Conservation (phyloP, 2,888 invertebrate genomes). For the Ephialtes manifestator region DNA sequence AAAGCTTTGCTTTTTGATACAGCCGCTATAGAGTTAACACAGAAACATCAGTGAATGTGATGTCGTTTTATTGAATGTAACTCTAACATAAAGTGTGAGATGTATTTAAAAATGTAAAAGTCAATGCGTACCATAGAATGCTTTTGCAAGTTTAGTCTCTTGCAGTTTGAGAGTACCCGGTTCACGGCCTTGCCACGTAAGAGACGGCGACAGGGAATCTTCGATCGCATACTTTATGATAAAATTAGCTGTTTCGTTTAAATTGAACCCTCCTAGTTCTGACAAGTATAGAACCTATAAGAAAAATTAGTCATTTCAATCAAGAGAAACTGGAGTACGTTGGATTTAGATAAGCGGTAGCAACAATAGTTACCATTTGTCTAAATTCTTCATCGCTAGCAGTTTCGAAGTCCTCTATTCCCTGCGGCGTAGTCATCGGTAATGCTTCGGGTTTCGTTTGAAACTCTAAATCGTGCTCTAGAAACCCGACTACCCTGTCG, state of each 20-base stretch:
- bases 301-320: not conserved
- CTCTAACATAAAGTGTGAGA: not conserved
- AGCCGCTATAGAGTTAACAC: not conserved
- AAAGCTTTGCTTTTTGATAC: constrained; percentile 8
- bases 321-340: not conserved
- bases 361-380: constrained; percentile 13
- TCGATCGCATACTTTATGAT: constrained; percentile 13
- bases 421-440: constrained; percentile 17
- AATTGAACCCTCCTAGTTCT: constrained; percentile 13
- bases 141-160: constrained; percentile 18
- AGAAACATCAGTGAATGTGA: not conserved
- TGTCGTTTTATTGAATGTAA: not conserved
- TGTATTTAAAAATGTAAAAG: not conserved
- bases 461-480: constrained; percentile 16
- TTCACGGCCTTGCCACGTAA: constrained; percentile 40
- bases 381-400: constrained; percentile 20
- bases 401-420: constrained; percentile 16
- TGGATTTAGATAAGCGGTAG: constrained; percentile 1
- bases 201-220: constrained; percentile 34
- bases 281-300: constrained; percentile 27
- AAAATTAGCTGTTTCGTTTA: constrained; percentile 28
- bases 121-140: constrained; percentile 12
- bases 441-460: constrained; percentile 21
- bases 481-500: not conserved
- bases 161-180: constrained; percentile 7